Percentiles rank a stretch among this genome's conserved stretches.
phyloP scores from a whole-genome alignment of 2,888 invertebrate species.

The Apantesis nais region DNA sequence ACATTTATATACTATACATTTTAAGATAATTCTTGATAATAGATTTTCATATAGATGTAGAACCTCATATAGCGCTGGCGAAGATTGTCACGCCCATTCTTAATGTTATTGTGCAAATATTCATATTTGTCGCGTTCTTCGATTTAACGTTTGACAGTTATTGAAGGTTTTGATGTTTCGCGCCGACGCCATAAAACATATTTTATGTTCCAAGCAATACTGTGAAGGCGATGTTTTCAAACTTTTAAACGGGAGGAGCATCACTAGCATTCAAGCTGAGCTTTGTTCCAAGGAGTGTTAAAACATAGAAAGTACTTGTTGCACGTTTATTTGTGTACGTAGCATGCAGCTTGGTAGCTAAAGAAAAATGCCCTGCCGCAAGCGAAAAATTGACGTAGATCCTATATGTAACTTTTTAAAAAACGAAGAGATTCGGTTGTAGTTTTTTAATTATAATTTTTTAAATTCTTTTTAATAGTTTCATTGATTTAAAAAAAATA shows the following conservation, averaged over 20 bases:
- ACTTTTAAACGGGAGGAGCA: slow-evolving; percentile 73
- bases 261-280: slow-evolving; percentile 63
- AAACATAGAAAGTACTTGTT: slow-evolving; percentile 71
- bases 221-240: slow-evolving; percentile 65
- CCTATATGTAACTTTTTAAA: not conserved
- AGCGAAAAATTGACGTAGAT: not conserved
- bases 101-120: slow-evolving; percentile 59
- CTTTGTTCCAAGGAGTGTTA: slow-evolving; percentile 75
- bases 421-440: not conserved
- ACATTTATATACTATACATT: not conserved
- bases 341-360: slow-evolving; percentile 10
- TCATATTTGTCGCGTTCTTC: slow-evolving; percentile 55
- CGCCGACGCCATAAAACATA: slow-evolving; percentile 77
- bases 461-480: too few species aligned
- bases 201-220: slow-evolving; percentile 80
- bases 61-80: slow-evolving; percentile 24
- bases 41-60: too few species aligned
- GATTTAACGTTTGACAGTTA: slow-evolving; percentile 73
- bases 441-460: too few species aligned
- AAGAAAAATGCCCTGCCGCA: slow-evolving; percentile 30
- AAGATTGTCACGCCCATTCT: slow-evolving; percentile 53
- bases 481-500: not conserved
- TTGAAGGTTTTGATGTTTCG: slow-evolving; percentile 77
- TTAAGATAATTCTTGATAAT: too few species aligned
- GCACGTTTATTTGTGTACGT: slow-evolving; percentile 50